Percentiles rank a stretch among this genome's conserved stretches.
Conservation (phyloP, 2,113 vertebrate species). For the Sigmodon hispidus region DNA sequence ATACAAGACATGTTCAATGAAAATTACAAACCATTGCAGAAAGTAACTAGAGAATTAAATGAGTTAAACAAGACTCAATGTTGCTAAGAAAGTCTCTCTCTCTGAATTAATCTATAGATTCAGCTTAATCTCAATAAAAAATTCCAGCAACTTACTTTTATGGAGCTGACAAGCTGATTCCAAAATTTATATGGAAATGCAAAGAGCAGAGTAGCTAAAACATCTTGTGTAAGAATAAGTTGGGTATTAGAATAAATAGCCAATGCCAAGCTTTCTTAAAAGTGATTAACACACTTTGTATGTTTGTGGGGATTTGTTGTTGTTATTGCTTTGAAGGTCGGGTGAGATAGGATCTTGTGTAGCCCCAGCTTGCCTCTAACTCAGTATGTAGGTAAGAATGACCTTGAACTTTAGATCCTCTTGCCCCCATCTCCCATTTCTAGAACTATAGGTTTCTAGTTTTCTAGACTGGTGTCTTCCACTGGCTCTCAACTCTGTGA, state of each 20-base stretch:
- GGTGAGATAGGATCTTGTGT: neutral
- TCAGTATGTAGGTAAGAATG: neutral
- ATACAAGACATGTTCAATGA: neutral
- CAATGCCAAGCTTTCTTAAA: slow-evolving; percentile 33
- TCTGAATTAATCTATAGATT: neutral
- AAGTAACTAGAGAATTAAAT: slow-evolving; percentile 18
- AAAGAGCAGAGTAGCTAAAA: slow-evolving; percentile 10
- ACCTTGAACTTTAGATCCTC: too few species aligned
- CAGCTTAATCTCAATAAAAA: slow-evolving; percentile 38
- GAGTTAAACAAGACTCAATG: slow-evolving; percentile 11
- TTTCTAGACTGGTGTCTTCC: slow-evolving; percentile 17
- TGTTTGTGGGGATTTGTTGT: neutral
- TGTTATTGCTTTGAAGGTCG: neutral
- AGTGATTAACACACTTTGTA: neutral
- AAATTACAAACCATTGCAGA: slow-evolving; percentile 24
- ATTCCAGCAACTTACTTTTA: neutral
- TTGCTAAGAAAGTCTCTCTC: neutral
- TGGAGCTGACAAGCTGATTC: slow-evolving; percentile 28
- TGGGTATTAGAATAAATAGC: neutral
- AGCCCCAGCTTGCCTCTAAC: neutral
- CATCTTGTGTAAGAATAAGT: neutral
- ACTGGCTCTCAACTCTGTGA: neutral
- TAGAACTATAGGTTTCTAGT: neutral
- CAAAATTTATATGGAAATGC: slow-evolving; percentile 22
- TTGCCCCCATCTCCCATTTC: neutral